Evolutionary conservation across 2,888 invertebrate species (phyloP), one percentile per base, ranked within the genome.

Genomic region (Campopleginae sp.): DNA sequence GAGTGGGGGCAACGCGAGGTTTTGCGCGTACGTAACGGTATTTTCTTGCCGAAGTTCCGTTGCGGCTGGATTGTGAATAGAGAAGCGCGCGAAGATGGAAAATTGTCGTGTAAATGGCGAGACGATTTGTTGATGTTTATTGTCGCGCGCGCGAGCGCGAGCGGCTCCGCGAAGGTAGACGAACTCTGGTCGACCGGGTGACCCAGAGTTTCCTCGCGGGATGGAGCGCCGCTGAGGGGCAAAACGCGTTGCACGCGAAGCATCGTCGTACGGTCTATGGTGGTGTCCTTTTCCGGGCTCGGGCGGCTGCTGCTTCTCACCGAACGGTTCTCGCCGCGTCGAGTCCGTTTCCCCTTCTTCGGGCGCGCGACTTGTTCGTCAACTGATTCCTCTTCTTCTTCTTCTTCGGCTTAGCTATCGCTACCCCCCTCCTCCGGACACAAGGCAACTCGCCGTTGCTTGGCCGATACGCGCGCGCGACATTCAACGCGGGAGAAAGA

Each of bases 151-250:
- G 54, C n/a, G n/a, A n/a, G n/a, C n/a, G n/a, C n/a, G n/a, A n/a
- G n/a, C n/a, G n/a, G n/a, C n/a, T n/a, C n/a, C n/a, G 38, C 54
- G 66, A 79, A 87, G 89, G 89, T 89, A 84, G 85, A 88, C 87
- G 88, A 88, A 89, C 89, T 80, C 87, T 79, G 31, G 51, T 31
- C 89, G 89, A 88, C 89, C 89, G 88, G 89, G 88, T 90, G 90
- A 90, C 89, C 89, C 88, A 90, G 89, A 90, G 90, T 88, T 89
- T 90, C 88, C 82, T 88, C 80, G 80, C 33, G 33, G 7, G 4
- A 75, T 65, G 58, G 79, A 77, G 31, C 46, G 44, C 48, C 42
- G 42, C 33, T 23, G 70, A 38, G 19, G 46, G 19, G 42, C 63
- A 33, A 27, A 66, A 46, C 61, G 65, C 77, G 72, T 65, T 31